These are phyloP conservation scores for Phortica magna DNA, from an alignment of 2,888 invertebrate species.

Conservation along the genomic window DNA sequence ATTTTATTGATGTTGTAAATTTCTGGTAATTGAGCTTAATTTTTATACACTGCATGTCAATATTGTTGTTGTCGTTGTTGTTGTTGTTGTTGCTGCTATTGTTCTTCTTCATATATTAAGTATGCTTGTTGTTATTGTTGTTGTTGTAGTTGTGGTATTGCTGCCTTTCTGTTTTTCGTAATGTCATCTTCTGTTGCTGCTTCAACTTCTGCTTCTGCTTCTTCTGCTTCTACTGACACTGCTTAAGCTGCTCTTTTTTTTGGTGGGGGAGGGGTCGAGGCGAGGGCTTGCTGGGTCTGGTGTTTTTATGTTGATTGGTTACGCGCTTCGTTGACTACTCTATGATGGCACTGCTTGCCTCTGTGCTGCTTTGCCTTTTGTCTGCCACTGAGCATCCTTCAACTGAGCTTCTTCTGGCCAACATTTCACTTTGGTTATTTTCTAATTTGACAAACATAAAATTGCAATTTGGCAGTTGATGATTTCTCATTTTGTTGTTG, in stretches of 20 bases:
- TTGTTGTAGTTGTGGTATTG: constrained; percentile 22
- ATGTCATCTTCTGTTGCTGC: too few species aligned
- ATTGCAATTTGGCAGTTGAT: background rate
- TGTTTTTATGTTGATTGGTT: constrained; percentile 69
- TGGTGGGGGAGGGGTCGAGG: constrained; percentile 11
- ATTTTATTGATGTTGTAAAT: constrained; percentile 73
- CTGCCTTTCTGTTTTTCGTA: too few species aligned
- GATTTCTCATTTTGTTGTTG: background rate
- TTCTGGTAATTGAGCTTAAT: constrained; percentile 73
- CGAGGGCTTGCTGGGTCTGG: constrained; percentile 38
- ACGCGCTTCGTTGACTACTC: constrained; percentile 44
- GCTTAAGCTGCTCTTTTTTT: constrained; percentile 41
- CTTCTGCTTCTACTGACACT: constrained; percentile 18
- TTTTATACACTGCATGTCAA: constrained; percentile 56
- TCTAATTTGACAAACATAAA: constrained; percentile 9
- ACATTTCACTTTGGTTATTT: constrained; percentile 11
- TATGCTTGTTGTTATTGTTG: constrained; percentile 20
- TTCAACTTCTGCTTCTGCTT: background rate
- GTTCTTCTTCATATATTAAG: background rate
- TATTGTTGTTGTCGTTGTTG: background rate
- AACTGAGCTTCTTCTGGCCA: background rate
- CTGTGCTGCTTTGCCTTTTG: constrained; percentile 5
- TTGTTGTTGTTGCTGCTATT: background rate
- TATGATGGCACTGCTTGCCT: constrained; percentile 1
- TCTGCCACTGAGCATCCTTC: constrained; percentile 6